Base-by-base conservation (phyloP, 1,140 invertebrate species). In the Steinernema khuongi region DNA sequence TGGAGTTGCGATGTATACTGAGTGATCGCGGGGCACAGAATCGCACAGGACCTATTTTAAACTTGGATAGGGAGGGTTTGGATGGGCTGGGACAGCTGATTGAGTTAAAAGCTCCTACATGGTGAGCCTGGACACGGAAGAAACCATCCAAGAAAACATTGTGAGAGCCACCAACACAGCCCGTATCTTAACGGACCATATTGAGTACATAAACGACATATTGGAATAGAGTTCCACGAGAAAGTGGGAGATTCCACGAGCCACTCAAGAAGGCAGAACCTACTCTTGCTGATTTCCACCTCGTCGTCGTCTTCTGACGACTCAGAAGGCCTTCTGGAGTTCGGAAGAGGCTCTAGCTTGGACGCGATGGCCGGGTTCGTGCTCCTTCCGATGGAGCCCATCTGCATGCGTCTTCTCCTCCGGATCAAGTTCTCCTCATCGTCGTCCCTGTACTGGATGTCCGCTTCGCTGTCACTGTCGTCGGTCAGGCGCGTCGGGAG, bases 401-500 rank as follows among this genome's bases (percentile, higher is more conserved):
- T 36, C 72, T 18, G n/a, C 66, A 66, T n/a, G 60, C 72, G n/a
- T 66, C 60, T 28, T 28, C 72, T 4, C 33, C 72, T 22, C 33
- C 22, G 30, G 4, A 70, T 66, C 2, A 71, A 70, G 31, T 30
- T 31, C 31, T 41, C 74, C 19, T 76, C 32, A 18, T 76, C 26
- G 2, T 79, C 77, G 41, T 75, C 72, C 2, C 79, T 22, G 44
- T 79, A 79, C 67, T 79, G 75, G 1, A 79, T 79, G 17, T 81
- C 79, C 17, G 79, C 67, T 36, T 78, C 76, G 43, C 75, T 75
- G 43, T 79, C 77, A 31, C 68, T 69, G 26, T 80, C 75, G 32
- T 79, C 79, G 11, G 79, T 80, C 4, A 79, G 32, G 33, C 68
- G 67, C 1, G 76, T 68, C 17, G 79, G 78, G 11, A 75, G 72